Base-by-base conservation (phyloP, 2,113 vertebrate genomes). In the Muscicapa adusta region DNA sequence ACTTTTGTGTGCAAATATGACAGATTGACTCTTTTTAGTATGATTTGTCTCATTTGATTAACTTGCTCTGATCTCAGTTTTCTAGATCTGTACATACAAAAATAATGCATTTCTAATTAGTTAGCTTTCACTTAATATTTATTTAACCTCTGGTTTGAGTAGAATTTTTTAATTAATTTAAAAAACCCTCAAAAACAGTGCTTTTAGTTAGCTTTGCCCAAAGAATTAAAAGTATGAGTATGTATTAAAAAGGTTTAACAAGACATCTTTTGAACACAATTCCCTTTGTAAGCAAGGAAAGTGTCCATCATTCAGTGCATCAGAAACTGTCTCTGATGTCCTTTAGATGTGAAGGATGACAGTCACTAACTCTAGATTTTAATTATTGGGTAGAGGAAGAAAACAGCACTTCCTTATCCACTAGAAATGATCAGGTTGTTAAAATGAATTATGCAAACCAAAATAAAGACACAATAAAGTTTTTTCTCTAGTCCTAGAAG, bases 171-270 rank as follows among this genome's bases (percentile, higher is more conserved):
- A 47, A 57, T 71, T 75, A 33, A 65, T 43, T 2, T 1, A 8
- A 54, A 20, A 7, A 1, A 0, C 2, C 16, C 8, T 57, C 25
- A 38, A 29, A 63, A 56, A 2, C 7, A 4, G 17, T 81, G 12
- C 7, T 78, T 90, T 61, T 58, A 58, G 14, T 62, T 24, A 45
- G 14, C 5, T 62, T 13, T 78, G 38, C 33, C 20, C 4, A 62
- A 57, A 22, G n/a, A 92, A 78, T 85, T 47, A 51, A 43, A 86
- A 28, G 13, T 33, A 33, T 2, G 7, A 14, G 7, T 51, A 56
- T 68, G 23, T 73, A 56, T 68, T n/a, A 40, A 66, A 78, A 82
- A 66, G 10, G 24, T 48, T 34, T 57, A 85, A 65, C 12, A 73
- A 42, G 58, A 43, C 4, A 5, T 25, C 23, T 84, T 76, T 73